Percentiles rank a stretch among this genome's conserved stretches.
Evolutionary conservation across 2,797 vertebrate genomes (phyloP).

Genomic region (Carduelis carduelis): DNA sequence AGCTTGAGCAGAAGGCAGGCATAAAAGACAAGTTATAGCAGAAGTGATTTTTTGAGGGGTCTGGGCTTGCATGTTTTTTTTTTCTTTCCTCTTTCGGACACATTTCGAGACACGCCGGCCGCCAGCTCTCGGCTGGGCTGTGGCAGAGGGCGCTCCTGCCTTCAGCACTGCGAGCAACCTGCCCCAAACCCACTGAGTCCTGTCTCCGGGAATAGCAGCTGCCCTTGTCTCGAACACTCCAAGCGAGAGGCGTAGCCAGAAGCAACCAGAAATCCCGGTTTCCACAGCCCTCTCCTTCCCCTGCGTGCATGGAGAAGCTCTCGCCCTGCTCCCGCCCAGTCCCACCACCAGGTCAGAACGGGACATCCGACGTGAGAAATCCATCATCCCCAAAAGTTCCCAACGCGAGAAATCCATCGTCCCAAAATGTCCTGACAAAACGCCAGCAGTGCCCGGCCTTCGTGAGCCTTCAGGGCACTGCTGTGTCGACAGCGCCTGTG

Average conservation of each 20-base stretch:
- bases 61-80: background rate
- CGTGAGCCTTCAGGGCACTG: background rate
- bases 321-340: background rate
- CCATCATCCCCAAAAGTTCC: background rate
- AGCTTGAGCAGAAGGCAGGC: background rate
- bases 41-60: background rate
- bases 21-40: background rate
- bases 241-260: background rate
- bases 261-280: background rate
- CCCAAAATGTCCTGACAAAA: background rate
- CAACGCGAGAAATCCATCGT: background rate
- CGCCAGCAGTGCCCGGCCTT: background rate
- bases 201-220: background rate
- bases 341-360: background rate
- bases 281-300: background rate
- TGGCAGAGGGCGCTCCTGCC: constrained; percentile 23
- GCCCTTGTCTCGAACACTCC: background rate
- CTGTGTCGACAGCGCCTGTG: background rate
- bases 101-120: background rate
- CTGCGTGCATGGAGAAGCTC: background rate
- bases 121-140: background rate
- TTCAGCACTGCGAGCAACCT: background rate
- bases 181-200: background rate
- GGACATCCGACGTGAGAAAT: background rate
- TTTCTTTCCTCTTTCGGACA: background rate